Evolutionary conservation across 92 coral and sea anemone genomes (phyloP).

Genomic region (Palythoa grandis): DNA sequence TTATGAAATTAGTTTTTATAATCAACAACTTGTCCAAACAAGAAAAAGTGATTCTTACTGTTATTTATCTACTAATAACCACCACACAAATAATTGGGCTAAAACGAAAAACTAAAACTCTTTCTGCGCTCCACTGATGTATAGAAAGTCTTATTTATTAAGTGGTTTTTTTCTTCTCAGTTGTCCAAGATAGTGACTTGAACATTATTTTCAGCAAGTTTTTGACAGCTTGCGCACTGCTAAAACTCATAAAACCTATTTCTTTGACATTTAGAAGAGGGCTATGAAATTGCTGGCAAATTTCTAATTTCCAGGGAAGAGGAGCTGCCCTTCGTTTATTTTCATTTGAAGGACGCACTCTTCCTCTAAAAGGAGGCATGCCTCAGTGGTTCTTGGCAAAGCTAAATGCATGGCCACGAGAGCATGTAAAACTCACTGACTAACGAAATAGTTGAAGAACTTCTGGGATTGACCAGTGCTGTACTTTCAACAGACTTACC

Average conservation of each 20-base stretch:
- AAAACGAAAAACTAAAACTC: neutral
- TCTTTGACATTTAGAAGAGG: neutral
- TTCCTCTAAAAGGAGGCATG: neutral
- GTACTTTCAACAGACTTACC: slow-evolving; percentile 20
- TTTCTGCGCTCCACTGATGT: neutral
- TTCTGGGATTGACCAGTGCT: neutral
- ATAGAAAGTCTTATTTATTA: neutral
- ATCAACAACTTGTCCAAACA: slow-evolving; percentile 39
- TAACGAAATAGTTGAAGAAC: neutral
- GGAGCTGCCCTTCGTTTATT: neutral
- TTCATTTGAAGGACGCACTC: slow-evolving; percentile 32
- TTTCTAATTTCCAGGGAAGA: neutral
- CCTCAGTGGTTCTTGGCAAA: slow-evolving; percentile 10
- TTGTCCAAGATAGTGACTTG: slow-evolving; percentile 3
- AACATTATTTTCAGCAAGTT: neutral
- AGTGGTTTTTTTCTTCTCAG: neutral
- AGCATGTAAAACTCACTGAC: slow-evolving; percentile 31
- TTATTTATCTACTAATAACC: neutral
- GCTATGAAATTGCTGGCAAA: neutral
- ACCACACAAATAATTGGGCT: neutral
- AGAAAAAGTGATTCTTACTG: neutral
- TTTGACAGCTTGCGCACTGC: neutral
- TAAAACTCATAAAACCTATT: neutral
- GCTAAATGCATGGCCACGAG: slow-evolving; percentile 36
- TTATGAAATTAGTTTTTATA: slow-evolving; percentile 39